These are phyloP conservation scores for roundworm (Caenorhabditis elegans) DNA, from an alignment of 1,140 invertebrate genomes.

Conservation along the genomic window WBcel235 BX284602.5:10236501-10237000, in stretches of 20 bases:
- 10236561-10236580: too few relatives aligned
- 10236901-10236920: too few relatives aligned
- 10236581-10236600: not conserved
- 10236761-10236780: not conserved
- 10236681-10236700: not conserved
- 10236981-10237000: too few relatives aligned
- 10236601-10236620: constrained; percentile 11
- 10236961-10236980: too few relatives aligned
- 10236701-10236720: not conserved
- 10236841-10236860: not conserved
- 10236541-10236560: too few relatives aligned
- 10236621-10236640: not conserved
- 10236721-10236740: not conserved
- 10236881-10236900: too few relatives aligned
- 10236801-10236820: not conserved
- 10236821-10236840: not conserved
- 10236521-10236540: too few relatives aligned
- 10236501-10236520: too few relatives aligned
- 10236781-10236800: not conserved
- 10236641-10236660: not conserved
- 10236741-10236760: constrained; percentile 9
- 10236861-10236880: too few relatives aligned
- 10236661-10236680: not conserved
- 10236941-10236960: too few relatives aligned
- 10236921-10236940: too few relatives aligned